Conservation (phyloP, 1,140 invertebrate species). For the Drosophila tropicalis region DNA sequence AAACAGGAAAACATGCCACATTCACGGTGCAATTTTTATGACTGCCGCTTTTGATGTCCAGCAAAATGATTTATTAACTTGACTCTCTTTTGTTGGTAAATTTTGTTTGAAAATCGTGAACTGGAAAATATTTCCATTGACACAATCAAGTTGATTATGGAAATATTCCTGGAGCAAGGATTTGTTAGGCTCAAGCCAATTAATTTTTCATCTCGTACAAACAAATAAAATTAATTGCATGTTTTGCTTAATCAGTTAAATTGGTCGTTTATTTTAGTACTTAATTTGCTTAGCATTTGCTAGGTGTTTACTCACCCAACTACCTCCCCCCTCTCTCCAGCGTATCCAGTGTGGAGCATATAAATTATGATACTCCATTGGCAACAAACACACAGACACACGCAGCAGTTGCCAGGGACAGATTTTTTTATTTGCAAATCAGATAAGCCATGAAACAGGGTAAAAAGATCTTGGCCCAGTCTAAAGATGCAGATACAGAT, state of each 20-base stretch:
- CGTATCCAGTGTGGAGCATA: slow-evolving; percentile 32
- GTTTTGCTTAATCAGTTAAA: slow-evolving; percentile 81
- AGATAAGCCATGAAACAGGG: slow-evolving; percentile 63
- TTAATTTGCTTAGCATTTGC: slow-evolving; percentile 65
- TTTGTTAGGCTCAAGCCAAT: slow-evolving; percentile 44
- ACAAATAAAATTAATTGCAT: slow-evolving; percentile 76
- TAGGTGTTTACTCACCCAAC: slow-evolving; percentile 17
- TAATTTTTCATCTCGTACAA: slow-evolving; percentile 54
- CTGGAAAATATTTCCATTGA: background rate
- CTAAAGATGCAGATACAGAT: slow-evolving; percentile 38
- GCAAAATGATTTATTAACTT: slow-evolving; percentile 61
- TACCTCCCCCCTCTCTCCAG: background rate
- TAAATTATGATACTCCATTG: slow-evolving; percentile 67
- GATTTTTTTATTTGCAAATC: slow-evolving; percentile 75
- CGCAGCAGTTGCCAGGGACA: slow-evolving; percentile 47
- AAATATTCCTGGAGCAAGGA: background rate
- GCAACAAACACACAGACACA: slow-evolving; percentile 16
- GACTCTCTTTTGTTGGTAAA: slow-evolving; percentile 2
- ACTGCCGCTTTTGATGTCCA: slow-evolving; percentile 41
- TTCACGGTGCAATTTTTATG: slow-evolving; percentile 70
- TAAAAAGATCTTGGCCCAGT: slow-evolving; percentile 24
- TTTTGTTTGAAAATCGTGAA: background rate
- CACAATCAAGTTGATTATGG: background rate
- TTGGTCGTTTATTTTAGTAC: slow-evolving; percentile 79
- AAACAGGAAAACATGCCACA: slow-evolving; percentile 20